Conservation (phyloP, 2,113 vertebrate genomes). For the Muntiacus reevesi region DNA sequence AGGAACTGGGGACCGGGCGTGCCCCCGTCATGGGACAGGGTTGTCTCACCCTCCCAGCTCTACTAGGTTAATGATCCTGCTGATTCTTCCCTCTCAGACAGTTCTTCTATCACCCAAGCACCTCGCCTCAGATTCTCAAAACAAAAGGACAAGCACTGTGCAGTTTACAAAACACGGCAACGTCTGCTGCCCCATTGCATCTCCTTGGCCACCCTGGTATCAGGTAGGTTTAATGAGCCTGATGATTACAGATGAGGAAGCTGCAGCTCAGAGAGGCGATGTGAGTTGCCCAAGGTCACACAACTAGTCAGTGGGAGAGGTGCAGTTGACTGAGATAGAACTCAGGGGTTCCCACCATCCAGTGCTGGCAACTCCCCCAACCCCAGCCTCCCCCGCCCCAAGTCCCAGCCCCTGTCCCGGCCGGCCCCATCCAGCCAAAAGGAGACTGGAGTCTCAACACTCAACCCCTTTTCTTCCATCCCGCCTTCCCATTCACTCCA, state of each 20-base stretch:
- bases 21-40: fast-evolving
- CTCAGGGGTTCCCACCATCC: background rate
- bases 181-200: background rate
- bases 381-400: background rate
- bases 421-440: background rate
- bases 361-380: too few relatives aligned
- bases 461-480: background rate
- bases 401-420: background rate
- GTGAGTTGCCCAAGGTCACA: background rate
- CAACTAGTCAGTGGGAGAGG: background rate
- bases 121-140: background rate
- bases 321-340: background rate
- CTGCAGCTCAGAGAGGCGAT: background rate
- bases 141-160: background rate
- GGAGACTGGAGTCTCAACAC: background rate
- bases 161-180: background rate
- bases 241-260: background rate
- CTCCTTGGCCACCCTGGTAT: background rate
- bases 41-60: background rate
- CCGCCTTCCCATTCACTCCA: background rate
- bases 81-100: background rate
- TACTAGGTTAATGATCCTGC: background rate
- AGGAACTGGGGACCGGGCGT: background rate
- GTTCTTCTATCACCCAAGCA: background rate
- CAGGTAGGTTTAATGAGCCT: background rate